phyloP scores from a whole-genome alignment of 2,113 vertebrate species.

The Pleuronectes platessa region DNA sequence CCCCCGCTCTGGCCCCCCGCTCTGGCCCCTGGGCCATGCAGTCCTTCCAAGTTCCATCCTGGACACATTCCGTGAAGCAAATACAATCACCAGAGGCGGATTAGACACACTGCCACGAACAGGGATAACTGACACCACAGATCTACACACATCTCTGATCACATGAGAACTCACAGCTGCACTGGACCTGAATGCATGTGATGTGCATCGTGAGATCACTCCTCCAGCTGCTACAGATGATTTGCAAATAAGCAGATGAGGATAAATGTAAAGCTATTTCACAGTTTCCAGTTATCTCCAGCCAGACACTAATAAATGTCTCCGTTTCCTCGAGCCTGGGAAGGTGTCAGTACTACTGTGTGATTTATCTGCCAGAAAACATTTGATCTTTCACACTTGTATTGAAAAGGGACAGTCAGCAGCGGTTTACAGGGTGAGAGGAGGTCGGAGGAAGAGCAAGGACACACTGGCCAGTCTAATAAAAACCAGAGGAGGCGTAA shows the following conservation, averaged over 20 bases:
- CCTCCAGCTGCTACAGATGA: neutral
- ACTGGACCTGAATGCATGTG: neutral
- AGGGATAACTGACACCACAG: constrained; percentile 6
- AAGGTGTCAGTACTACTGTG: neutral
- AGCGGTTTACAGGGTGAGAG: neutral
- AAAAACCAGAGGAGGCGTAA: constrained; percentile 33
- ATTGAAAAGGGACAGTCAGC: constrained; percentile 36
- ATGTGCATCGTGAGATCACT: neutral
- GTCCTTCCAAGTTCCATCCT: constrained; percentile 30
- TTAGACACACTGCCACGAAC: constrained; percentile 14
- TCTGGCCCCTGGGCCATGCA: neutral
- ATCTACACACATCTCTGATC: neutral
- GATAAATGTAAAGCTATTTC: neutral
- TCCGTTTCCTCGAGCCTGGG: neutral
- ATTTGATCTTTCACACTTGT: constrained; percentile 29
- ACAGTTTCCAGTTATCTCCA: neutral
- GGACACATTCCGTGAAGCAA: neutral
- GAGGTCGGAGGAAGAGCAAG: constrained; percentile 11
- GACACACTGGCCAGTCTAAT: constrained; percentile 9
- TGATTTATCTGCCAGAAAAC: constrained; percentile 2
- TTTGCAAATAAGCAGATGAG: neutral
- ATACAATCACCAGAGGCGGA: neutral
- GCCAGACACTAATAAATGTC: neutral
- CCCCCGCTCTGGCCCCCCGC: neutral
- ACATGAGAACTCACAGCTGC: too few relatives aligned